Base-by-base conservation (phyloP, 1,140 invertebrate species). In the Frieseomelitta varia region DNA sequence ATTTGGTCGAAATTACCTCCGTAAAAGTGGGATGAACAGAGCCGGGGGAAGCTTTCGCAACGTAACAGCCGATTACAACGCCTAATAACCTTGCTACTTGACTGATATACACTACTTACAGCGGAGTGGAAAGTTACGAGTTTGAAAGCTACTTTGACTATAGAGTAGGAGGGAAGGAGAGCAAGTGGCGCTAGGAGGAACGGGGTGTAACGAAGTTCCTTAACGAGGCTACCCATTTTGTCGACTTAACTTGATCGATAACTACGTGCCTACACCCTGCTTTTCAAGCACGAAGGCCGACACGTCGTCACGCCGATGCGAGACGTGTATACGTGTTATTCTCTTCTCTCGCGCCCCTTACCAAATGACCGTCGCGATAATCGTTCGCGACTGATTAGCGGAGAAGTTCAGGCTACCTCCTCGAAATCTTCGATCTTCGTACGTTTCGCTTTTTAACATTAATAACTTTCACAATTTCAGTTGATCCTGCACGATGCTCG, bases 201-300 rank as follows among this genome's bases (percentile, higher is more conserved):
- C 39, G 83, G 72, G 83, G 69, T 75, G 88, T 91, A 92, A 91
- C 91, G 89, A 93, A 93, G 90, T 93, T 93, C 84, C 90, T 91
- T 93, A 92, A 93, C 92, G 91, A 93, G 92, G 91, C 91, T 92
- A 92, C 91, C 92, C 90, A 91, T 91, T 92, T 91, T 87, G 91
- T 87, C 91, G 90, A 90, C 88, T 90, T 90, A 90, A 89, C 87
- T 90, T 92, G 91, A 92, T 93, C 92, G 91, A 93, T 93, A 92
- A 92, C 92, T 91, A 85, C 87, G 91, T 89, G 84, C 78, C 87
- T 89, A 86, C 88, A 84, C 79, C 73, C 81, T 82, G 88, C 87
- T 84, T 87, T 89, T 87, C 87, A 89, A 69, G 67, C 78, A 68
- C 88, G 88, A 85, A 81, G 74, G 68, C 85, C 63, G 85, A 81